Conservation (phyloP, 2,797 vertebrate species). For the Taeniopygia guttata region DNA sequence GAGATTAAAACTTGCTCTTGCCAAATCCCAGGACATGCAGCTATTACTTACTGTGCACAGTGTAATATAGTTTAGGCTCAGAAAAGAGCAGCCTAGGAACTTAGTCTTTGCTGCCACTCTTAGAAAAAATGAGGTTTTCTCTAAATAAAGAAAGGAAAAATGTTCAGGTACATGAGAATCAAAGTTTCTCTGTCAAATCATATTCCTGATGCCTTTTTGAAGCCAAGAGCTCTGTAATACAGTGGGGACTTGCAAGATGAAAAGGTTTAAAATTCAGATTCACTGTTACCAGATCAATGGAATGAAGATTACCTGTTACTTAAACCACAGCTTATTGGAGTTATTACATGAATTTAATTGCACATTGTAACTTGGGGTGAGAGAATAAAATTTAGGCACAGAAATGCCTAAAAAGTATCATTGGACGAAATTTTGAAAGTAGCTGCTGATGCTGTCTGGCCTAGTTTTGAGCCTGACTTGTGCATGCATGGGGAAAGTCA, state of each 20-base stretch:
- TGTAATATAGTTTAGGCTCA: neutral
- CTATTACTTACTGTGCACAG: slow-evolving; percentile 31
- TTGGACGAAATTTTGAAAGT: neutral
- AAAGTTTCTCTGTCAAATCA: neutral
- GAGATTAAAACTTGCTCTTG: slow-evolving; percentile 54
- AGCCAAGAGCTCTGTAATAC: neutral
- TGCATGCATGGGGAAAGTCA: neutral
- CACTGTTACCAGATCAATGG: neutral
- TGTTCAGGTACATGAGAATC: neutral
- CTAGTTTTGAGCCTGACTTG: neutral
- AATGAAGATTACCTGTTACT: slow-evolving; percentile 6
- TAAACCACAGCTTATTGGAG: neutral
- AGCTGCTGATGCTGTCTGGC: neutral
- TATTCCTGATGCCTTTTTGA: neutral
- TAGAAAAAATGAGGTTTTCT: neutral
- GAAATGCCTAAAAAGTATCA: neutral
- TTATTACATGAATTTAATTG: neutral
- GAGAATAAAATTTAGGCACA: neutral
- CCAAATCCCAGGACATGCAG: slow-evolving; percentile 37
- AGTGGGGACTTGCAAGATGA: neutral
- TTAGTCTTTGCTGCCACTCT: neutral
- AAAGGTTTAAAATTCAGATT: neutral
- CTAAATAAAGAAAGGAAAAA: neutral
- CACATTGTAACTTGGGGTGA: neutral
- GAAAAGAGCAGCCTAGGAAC: neutral